A percentile compares a stretch with the other conserved stretches of the same genome.
Evolutionary conservation across 2,113 vertebrate genomes (phyloP).

Genomic region (Mola mola): DNA sequence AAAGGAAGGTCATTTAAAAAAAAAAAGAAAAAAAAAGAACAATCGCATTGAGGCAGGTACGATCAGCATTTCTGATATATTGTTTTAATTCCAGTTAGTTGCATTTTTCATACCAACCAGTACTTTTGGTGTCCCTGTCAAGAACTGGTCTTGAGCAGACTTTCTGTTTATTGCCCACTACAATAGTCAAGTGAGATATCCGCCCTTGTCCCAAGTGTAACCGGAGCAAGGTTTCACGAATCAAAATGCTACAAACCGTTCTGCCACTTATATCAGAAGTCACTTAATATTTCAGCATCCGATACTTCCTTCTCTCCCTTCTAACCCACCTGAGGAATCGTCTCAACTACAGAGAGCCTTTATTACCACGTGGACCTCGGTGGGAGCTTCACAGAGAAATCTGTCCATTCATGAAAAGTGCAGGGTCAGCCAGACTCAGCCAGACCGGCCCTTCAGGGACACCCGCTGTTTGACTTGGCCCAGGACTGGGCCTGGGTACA

Average conservation of each 20-base stretch:
- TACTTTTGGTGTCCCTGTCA: too few species aligned
- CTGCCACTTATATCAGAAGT: constrained; percentile 46
- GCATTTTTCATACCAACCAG: too few species aligned
- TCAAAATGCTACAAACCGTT: constrained; percentile 32
- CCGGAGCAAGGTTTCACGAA: constrained; percentile 2
- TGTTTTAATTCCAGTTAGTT: too few species aligned
- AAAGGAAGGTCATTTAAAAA: too few species aligned
- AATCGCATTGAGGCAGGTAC: too few species aligned
- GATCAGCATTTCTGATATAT: too few species aligned
- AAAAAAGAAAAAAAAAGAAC: too few species aligned
- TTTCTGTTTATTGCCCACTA: too few species aligned
- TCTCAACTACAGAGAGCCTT: constrained; percentile 70
- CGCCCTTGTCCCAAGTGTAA: not conserved
- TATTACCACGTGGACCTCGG: constrained; percentile 58
- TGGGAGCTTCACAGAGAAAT: constrained; percentile 70
- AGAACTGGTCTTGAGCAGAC: too few species aligned
- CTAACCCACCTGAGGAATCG: constrained; percentile 67
- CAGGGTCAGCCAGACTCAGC: constrained; percentile 49
- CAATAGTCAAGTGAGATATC: too few species aligned
- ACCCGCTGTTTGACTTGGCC: constrained; percentile 77
- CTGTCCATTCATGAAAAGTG: constrained; percentile 74
- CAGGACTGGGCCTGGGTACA: constrained; percentile 49
- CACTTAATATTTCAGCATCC: constrained; percentile 66
- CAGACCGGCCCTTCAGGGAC: constrained; percentile 69
- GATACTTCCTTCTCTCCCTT: constrained; percentile 55